Percentiles rank a stretch among this genome's conserved stretches.
These are phyloP conservation scores for Coracopsis vasa DNA, from an alignment of 2,113 vertebrate species.

Conservation along the genomic window DNA sequence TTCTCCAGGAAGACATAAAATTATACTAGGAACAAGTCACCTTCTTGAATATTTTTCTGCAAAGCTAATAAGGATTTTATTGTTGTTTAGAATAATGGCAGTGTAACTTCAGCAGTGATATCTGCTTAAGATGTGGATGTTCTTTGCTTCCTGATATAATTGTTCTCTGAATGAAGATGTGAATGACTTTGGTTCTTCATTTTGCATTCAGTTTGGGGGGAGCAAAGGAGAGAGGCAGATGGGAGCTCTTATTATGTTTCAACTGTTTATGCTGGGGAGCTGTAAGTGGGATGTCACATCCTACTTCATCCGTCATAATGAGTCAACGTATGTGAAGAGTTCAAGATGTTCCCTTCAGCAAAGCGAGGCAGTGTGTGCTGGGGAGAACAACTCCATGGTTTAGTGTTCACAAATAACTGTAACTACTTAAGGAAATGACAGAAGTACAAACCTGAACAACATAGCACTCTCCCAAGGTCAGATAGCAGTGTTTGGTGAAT, in stretches of 20 bases:
- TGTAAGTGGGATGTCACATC: slow-evolving; percentile 62
- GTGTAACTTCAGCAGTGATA: background rate
- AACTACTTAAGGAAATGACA: background rate
- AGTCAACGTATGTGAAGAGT: slow-evolving; percentile 42
- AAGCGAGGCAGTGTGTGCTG: background rate
- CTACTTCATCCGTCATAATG: slow-evolving; percentile 48
- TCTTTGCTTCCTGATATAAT: background rate
- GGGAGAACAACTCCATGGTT: background rate
- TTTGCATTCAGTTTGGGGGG: slow-evolving; percentile 22
- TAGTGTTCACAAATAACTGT: slow-evolving; percentile 40
- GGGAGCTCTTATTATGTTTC: slow-evolving; percentile 48
- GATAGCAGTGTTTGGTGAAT: background rate
- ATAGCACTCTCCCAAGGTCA: background rate
- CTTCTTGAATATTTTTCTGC: background rate
- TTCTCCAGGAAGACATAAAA: background rate
- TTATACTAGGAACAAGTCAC: background rate
- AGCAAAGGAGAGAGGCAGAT: background rate
- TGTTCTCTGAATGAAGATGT: slow-evolving; percentile 15
- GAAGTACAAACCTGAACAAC: background rate
- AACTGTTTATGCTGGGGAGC: slow-evolving; percentile 55
- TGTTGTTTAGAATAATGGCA: background rate
- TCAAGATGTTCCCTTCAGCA: slow-evolving; percentile 66
- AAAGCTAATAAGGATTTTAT: background rate
- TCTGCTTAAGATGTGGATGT: slow-evolving; percentile 13
- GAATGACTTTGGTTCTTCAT: background rate